Evolutionary conservation across 2,797 vertebrate species (phyloP).

Genomic region (Lophius americanus): DNA sequence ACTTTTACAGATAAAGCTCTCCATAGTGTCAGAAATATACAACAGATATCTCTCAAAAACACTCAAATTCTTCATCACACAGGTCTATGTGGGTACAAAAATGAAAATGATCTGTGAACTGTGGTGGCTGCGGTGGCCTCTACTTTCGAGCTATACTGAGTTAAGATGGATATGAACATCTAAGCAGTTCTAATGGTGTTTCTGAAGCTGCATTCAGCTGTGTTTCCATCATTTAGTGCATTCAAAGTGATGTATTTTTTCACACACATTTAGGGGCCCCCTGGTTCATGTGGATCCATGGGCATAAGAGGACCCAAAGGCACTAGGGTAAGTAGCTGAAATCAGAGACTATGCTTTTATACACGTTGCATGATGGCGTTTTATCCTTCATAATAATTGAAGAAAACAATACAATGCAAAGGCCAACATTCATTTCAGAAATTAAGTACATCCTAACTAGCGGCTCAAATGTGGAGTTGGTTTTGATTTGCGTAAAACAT

Average conservation of each 20-base stretch:
- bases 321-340: constrained; percentile 81
- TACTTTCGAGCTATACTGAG: too few relatives aligned
- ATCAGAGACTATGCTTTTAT: background rate
- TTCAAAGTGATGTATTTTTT: constrained; percentile 7
- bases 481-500: too few relatives aligned
- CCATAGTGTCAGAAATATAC: too few relatives aligned
- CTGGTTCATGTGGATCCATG: constrained; percentile 82
- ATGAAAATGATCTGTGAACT: too few relatives aligned
- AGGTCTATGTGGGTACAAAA: too few relatives aligned
- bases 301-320: constrained; percentile 90
- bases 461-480: too few relatives aligned
- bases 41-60: too few relatives aligned
- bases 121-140: too few relatives aligned
- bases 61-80: too few relatives aligned
- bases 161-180: too few relatives aligned
- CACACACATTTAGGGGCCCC: constrained; percentile 83
- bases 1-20: too few relatives aligned
- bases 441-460: background rate
- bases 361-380: background rate
- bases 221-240: background rate
- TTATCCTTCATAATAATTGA: background rate
- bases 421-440: background rate
- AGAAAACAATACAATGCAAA: background rate
- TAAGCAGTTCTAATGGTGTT: background rate
- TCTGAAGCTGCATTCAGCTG: background rate